phyloP scores from a whole-genome alignment of 2,888 invertebrate genomes.

The Agrochola lota region DNA sequence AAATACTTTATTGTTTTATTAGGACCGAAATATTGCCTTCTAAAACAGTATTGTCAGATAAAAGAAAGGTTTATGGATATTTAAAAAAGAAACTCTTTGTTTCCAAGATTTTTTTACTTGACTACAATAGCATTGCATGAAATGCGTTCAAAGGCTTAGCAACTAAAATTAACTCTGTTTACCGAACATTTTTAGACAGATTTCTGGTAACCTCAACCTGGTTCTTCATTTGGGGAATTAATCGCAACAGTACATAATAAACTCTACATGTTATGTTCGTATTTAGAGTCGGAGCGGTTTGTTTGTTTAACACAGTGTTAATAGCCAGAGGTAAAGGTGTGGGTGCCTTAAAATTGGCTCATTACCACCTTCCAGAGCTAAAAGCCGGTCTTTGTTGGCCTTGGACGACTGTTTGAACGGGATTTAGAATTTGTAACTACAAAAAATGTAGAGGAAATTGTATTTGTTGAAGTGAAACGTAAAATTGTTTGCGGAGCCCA shows the following conservation, averaged over 20 bases:
- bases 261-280: slow-evolving; percentile 61
- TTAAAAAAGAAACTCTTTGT: slow-evolving; percentile 52
- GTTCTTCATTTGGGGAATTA: slow-evolving; percentile 47
- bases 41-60: slow-evolving; percentile 42
- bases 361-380: slow-evolving; percentile 78
- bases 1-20: slow-evolving; percentile 78
- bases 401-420: slow-evolving; percentile 69
- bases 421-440: slow-evolving; percentile 70
- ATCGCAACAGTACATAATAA: slow-evolving; percentile 61
- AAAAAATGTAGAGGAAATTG: slow-evolving; percentile 64
- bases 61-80: slow-evolving; percentile 52
- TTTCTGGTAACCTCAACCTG: slow-evolving; percentile 42
- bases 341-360: slow-evolving; percentile 76
- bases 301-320: slow-evolving; percentile 72
- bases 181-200: slow-evolving; percentile 25
- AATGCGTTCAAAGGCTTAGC: slow-evolving; percentile 44
- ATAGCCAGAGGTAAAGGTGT: slow-evolving; percentile 71
- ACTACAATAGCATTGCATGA: slow-evolving; percentile 24
- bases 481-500: slow-evolving; percentile 57
- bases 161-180: slow-evolving; percentile 22
- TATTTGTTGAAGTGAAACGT: slow-evolving; percentile 58
- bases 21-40: slow-evolving; percentile 46
- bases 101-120: slow-evolving; percentile 28
- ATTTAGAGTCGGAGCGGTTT: slow-evolving; percentile 65
- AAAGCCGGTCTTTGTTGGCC: slow-evolving; percentile 76